A percentile compares a stretch with the other conserved stretches of the same genome.
Conservation (phyloP, 2,888 invertebrate genomes). For the Apeira syringaria region DNA sequence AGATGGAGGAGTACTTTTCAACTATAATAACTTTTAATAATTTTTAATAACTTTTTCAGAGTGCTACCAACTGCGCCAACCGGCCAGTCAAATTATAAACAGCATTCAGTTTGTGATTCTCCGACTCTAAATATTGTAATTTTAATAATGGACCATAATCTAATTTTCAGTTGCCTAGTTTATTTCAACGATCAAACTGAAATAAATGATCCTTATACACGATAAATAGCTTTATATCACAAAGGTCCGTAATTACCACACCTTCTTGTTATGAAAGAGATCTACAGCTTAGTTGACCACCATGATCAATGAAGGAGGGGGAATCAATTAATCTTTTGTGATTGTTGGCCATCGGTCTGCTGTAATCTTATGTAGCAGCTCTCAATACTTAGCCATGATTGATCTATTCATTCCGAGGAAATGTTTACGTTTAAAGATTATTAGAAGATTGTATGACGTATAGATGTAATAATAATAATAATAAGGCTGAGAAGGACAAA, state of each 20-base stretch:
- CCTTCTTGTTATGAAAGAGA: constrained; percentile 6
- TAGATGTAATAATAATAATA: too few species aligned
- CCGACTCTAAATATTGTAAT: too few species aligned
- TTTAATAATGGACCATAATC: too few species aligned
- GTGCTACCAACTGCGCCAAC: too few species aligned
- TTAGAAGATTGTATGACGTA: not conserved
- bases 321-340: constrained; percentile 20
- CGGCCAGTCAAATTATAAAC: too few species aligned
- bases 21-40: too few species aligned
- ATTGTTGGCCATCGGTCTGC: constrained; percentile 12
- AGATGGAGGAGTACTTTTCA: too few species aligned
- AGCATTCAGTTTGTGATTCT: too few species aligned
- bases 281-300: constrained; percentile 5
- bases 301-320: constrained; percentile 15
- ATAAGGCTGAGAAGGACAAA: too few species aligned
- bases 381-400: not conserved
- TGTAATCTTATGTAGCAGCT: constrained; percentile 2
- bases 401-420: not conserved
- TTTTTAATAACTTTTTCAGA: too few species aligned
- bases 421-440: not conserved
- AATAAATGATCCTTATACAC: not conserved
- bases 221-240: not conserved
- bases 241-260: constrained; percentile 6
- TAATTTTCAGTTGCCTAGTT: too few species aligned
- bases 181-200: too few species aligned